Base-by-base conservation (phyloP, 2,113 vertebrate genomes). In the Hassar affinis region DNA sequence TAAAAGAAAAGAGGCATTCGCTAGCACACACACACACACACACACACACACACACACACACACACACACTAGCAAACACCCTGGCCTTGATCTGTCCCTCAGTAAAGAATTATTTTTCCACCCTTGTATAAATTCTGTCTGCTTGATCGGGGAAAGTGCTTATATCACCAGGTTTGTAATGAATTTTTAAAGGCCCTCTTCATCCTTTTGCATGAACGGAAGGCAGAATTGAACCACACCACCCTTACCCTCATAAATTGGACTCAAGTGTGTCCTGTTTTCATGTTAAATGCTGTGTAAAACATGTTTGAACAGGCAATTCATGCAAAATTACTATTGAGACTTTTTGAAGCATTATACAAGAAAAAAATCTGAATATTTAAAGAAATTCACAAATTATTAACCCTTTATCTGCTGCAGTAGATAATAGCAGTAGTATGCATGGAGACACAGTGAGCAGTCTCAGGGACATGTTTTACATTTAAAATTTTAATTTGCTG, bases 131-230 rank as follows among this genome's bases (percentile, higher is more conserved):
- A 83, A 75, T 49, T 22, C 11, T 30, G 66, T 47, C 15, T 35
- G 56, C 33, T 75, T 54, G 30, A 52, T 61, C 69, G 33, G 17
- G 18, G 30, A 69, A 81, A 42, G 35, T 27, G 38, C 51, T 86
- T 47, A 71, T 45, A 78, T 72, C 79, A 84, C 27, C 35, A 6
- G 61, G 74, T 78, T 51, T 78, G 72, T 84, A 81, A 81, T 86
- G 54, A 84, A 86, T 86, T 72, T 83, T 86, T 84, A 81, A 81
- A 77, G 52, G 22, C 33, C 10, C 56, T 56, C 52, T 81, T 59
- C 47, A 45, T 74, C 38, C 22, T 56, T 56, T 45, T 42, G 59
- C 33, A 45, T 30, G 33, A 68, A 52, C 35, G 8, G 18, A 72
- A 72, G 17, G 18, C 54, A 74, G 56, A 51, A 38, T n/a, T 69